Percentiles rank a stretch among this genome's conserved stretches.
Evolutionary conservation across 2,113 vertebrate species (phyloP).

Genomic region (Nettapus auritus): DNA sequence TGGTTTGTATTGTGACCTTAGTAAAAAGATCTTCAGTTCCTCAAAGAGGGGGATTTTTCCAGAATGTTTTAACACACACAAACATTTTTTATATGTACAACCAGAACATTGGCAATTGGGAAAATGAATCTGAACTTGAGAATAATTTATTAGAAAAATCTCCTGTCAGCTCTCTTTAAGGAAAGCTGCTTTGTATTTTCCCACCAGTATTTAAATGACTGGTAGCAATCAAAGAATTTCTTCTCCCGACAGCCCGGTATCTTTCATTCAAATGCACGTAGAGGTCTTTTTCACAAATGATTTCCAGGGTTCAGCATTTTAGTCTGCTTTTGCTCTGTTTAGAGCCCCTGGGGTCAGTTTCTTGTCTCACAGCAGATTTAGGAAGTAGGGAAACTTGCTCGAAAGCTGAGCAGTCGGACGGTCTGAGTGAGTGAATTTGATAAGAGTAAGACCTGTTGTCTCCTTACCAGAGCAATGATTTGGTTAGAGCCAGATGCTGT

Average conservation of each 20-base stretch:
- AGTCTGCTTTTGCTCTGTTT: neutral
- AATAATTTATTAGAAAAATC: neutral
- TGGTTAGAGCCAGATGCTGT: neutral
- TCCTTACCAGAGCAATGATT: neutral
- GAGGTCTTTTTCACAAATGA: neutral
- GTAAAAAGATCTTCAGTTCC: constrained; percentile 14
- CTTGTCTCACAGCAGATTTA: neutral
- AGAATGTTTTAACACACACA: neutral
- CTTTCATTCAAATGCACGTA: neutral
- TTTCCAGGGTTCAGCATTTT: neutral
- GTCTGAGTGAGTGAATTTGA: neutral
- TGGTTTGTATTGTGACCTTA: constrained; percentile 41
- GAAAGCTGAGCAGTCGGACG: neutral
- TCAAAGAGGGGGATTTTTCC: constrained; percentile 48
- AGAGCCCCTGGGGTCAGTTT: neutral
- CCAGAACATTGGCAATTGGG: neutral
- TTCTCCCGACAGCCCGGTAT: neutral
- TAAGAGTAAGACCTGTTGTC: neutral
- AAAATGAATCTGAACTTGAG: neutral
- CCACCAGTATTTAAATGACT: constrained; percentile 20
- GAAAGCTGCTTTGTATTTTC: constrained; percentile 51
- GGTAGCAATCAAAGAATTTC: constrained; percentile 31
- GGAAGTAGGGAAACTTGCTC: neutral
- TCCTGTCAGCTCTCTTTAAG: neutral
- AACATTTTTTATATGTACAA: neutral